These are phyloP conservation scores for Ypsolopha scabrella DNA, from an alignment of 2,888 invertebrate genomes.

Conservation along the genomic window DNA sequence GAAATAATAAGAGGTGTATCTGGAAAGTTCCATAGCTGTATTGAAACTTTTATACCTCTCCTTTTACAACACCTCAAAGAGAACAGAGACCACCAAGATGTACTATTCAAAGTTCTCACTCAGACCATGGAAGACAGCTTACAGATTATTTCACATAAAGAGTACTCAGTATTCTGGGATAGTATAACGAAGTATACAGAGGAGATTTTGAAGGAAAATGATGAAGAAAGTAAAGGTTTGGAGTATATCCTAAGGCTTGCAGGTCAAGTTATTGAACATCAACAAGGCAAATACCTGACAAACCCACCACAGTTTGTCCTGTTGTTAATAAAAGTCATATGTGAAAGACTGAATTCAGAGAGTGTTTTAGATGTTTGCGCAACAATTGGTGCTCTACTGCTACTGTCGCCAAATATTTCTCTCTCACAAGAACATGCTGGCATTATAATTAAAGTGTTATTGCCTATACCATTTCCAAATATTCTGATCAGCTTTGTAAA, in stretches of 20 bases:
- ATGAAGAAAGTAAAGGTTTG: conserved; percentile 36
- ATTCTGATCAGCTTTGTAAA: conserved; percentile 75
- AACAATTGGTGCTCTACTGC: conserved; percentile 69
- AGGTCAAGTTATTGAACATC: conserved; percentile 72
- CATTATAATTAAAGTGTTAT: conserved; percentile 73
- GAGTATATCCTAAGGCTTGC: conserved; percentile 69
- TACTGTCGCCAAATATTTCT: conserved; percentile 72
- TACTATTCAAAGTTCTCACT: conserved; percentile 74
- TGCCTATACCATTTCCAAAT: conserved; percentile 66
- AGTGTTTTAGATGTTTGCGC: conserved; percentile 56
- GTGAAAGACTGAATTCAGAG: conserved; percentile 49
- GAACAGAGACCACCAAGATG: conserved; percentile 54
- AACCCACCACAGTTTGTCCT: conserved; percentile 72
- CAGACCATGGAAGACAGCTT: conserved; percentile 75
- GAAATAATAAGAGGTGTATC: conserved; percentile 88
- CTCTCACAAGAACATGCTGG: conserved; percentile 81
- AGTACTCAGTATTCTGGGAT: conserved; percentile 76
- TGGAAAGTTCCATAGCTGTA: conserved; percentile 88
- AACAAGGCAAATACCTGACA: conserved; percentile 73
- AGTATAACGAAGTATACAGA: conserved; percentile 42
- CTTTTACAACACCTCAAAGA: conserved; percentile 74
- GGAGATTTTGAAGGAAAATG: conserved; percentile 41
- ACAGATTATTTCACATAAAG: conserved; percentile 71
- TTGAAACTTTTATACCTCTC: conserved; percentile 77
- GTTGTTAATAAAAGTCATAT: conserved; percentile 64